phyloP scores from a whole-genome alignment of 2,888 invertebrate genomes.

The Cyclophora albipunctata region DNA sequence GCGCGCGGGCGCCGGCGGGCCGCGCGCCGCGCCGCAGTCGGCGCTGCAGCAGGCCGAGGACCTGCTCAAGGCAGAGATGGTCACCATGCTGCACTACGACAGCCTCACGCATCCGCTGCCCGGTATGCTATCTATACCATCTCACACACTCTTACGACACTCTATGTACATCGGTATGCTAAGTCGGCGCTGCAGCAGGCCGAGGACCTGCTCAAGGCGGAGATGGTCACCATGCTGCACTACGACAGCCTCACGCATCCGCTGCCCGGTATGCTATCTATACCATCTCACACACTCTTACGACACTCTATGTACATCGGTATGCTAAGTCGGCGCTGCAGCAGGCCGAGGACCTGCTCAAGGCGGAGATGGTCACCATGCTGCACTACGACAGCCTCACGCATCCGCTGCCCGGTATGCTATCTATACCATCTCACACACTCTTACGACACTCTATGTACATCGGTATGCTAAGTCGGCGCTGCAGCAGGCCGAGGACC shows the following conservation, averaged over 20 bases:
- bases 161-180: too few relatives aligned
- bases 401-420: slow-evolving; percentile 76
- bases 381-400: slow-evolving; percentile 91
- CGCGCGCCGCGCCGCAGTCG: slow-evolving; percentile 83
- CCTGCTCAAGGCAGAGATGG: slow-evolving; percentile 96
- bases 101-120: slow-evolving; percentile 83
- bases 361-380: slow-evolving; percentile 97
- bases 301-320: too few relatives aligned
- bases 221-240: slow-evolving; percentile 97
- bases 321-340: slow-evolving; percentile 89
- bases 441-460: too few relatives aligned
- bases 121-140: slow-evolving; percentile 23
- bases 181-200: slow-evolving; percentile 91
- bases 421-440: not conserved
- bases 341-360: slow-evolving; percentile 96
- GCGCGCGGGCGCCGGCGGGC: slow-evolving; percentile 86
- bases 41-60: slow-evolving; percentile 96
- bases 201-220: slow-evolving; percentile 95
- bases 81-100: slow-evolving; percentile 95
- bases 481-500: slow-evolving; percentile 95
- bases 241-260: slow-evolving; percentile 91
- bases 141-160: too few relatives aligned
- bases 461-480: slow-evolving; percentile 77
- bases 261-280: slow-evolving; percentile 33
- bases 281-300: too few relatives aligned